Evolutionary conservation across 1,140 invertebrate genomes (phyloP), one percentile per base, ranked within the genome.

Genomic region (Dreissena polymorpha): DNA sequence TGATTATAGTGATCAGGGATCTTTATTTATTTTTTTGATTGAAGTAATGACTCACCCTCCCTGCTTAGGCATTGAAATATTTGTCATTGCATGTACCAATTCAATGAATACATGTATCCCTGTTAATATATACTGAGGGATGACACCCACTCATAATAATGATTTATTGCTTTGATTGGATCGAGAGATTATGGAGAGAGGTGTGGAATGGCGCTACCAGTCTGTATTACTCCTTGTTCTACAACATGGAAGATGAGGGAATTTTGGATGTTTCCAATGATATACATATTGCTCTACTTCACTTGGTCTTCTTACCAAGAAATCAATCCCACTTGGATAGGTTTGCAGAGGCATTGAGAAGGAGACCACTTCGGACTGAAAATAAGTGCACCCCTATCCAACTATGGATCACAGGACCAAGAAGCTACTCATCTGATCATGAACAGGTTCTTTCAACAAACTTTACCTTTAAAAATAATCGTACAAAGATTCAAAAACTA

Each of bases 111-210:
- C 10, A 67, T 67, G 21, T 10, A 14, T 67, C 12, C 21, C 21
- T 67, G 12, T 14, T 14, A 67, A 14, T 67, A 14, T 14, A 67
- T 21, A 12, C 12, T 23, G 13, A 14, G 10, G 12, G 64, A 13
- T 27, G 23, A 67, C 12, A 55, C 53, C 18, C 12, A 18, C 18
- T 55, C 18, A 18, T 55, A 12, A 12, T 55, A 55, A 18, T 12
- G 18, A 12, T 55, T 12, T 55, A 18, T 12, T 55, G 53, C 12
- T 55, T 75, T 81, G 71, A 18, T n/a, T 79, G 83, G 23, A 87
- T 87, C 55, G 87, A 88, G 27, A 25, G 87, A 39, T 65, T 88
- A 18, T 88, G 86, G 86, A 73, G 86, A n/a, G 87, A 87, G 50
- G 29, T 88, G 25, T 81, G 71, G 74, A 21, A n/a, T 73, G 67